phyloP scores from a whole-genome alignment of 2,888 invertebrate genomes.

The Quadriops clusia region DNA sequence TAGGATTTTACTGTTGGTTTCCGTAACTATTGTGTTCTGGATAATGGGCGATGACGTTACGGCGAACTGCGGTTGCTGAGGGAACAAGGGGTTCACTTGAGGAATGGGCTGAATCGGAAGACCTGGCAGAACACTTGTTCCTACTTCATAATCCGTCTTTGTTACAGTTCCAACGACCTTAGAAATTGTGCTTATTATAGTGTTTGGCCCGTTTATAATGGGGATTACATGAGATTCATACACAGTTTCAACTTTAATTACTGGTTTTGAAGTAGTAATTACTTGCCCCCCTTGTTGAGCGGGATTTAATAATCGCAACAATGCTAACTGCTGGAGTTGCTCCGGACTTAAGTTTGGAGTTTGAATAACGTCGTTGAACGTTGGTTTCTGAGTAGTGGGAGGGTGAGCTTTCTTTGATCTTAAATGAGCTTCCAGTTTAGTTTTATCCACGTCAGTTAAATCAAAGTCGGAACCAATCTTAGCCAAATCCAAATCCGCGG shows the following conservation, averaged over 20 bases:
- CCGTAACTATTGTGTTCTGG: slow-evolving; percentile 64
- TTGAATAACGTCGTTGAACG: slow-evolving; percentile 28
- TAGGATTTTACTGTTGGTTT: slow-evolving; percentile 69
- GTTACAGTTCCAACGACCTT: slow-evolving; percentile 63
- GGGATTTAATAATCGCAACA: slow-evolving; percentile 59
- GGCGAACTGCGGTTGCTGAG: slow-evolving; percentile 55
- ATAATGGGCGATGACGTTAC: slow-evolving; percentile 72
- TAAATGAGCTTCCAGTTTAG: slow-evolving; percentile 43
- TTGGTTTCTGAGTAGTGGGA: slow-evolving; percentile 23
- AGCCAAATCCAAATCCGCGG: slow-evolving; percentile 57
- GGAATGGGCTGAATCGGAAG: slow-evolving; percentile 33
- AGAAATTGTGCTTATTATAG: slow-evolving; percentile 66
- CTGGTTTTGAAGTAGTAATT: slow-evolving; percentile 67
- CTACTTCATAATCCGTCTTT: slow-evolving; percentile 66
- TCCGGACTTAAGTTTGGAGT: slow-evolving; percentile 51
- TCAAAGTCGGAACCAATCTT: slow-evolving; percentile 62
- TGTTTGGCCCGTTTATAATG: slow-evolving; percentile 61
- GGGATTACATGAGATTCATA: slow-evolving; percentile 77
- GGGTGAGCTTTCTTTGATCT: slow-evolving; percentile 37
- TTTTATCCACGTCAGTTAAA: slow-evolving; percentile 56
- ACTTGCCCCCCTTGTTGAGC: slow-evolving; percentile 54
- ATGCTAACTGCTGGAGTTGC: slow-evolving; percentile 62
- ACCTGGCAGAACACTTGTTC: slow-evolving; percentile 57
- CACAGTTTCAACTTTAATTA: slow-evolving; percentile 63
- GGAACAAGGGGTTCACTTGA: slow-evolving; percentile 42